phyloP scores from a whole-genome alignment of 1,140 invertebrate genomes.

The Hydropsyche tenuis region DNA sequence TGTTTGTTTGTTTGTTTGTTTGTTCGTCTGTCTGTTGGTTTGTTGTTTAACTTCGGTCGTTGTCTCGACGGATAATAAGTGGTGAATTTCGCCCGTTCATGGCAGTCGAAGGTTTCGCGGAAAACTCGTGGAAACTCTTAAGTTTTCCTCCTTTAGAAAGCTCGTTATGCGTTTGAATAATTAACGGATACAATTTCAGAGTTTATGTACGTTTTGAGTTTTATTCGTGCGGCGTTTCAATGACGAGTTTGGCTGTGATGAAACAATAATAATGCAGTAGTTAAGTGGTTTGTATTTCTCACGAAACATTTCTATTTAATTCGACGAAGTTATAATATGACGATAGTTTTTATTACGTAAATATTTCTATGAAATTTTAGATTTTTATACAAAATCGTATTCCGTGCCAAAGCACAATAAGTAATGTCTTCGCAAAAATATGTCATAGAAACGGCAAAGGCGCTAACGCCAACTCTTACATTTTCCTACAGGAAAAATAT shows the following conservation, averaged over 20 bases:
- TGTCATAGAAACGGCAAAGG: background rate
- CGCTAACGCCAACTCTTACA: slow-evolving; percentile 18
- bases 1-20: background rate
- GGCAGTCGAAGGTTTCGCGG: background rate
- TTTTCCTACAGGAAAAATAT: slow-evolving; percentile 41
- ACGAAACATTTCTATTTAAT: too few relatives aligned
- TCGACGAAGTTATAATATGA: too few relatives aligned
- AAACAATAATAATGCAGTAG: too few relatives aligned
- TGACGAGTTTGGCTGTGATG: too few relatives aligned
- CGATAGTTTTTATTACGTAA: too few relatives aligned
- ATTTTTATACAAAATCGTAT: too few relatives aligned
- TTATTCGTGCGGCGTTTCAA: background rate
- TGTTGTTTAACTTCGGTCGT: background rate
- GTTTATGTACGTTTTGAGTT: background rate
- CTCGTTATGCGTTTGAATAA: slow-evolving; percentile 15
- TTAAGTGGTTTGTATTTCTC: too few relatives aligned
- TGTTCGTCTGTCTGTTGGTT: background rate
- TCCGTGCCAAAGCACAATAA: background rate
- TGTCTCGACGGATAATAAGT: background rate
- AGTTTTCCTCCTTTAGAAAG: background rate
- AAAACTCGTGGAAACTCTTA: background rate
- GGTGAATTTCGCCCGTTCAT: background rate
- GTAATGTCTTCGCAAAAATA: slow-evolving; percentile 11
- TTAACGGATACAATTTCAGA: slow-evolving; percentile 8
- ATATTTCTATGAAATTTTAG: too few relatives aligned